Evolutionary conservation across 2,888 invertebrate genomes (phyloP).

Genomic region (Brachynemurus nebulosus): DNA sequence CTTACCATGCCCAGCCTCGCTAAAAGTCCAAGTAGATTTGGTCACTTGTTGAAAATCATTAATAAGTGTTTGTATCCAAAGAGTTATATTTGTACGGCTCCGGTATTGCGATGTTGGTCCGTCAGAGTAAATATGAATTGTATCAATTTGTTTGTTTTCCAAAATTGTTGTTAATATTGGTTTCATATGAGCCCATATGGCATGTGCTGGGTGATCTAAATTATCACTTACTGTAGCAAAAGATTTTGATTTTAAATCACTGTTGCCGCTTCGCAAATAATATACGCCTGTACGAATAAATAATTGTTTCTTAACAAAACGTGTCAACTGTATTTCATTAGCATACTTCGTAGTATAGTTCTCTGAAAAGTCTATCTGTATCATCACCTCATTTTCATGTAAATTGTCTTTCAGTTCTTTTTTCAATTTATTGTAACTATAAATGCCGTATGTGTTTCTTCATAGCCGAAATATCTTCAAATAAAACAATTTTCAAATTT

Average conservation of each 20-base stretch:
- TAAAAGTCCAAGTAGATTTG: constrained; percentile 15
- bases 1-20: constrained; percentile 15
- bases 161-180: constrained; percentile 15
- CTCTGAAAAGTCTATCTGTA: constrained; percentile 15
- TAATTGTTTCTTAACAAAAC: constrained; percentile 13
- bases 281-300: constrained; percentile 12
- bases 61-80: constrained; percentile 17
- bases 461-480: constrained; percentile 15
- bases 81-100: constrained; percentile 16
- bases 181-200: constrained; percentile 19
- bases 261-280: constrained; percentile 13
- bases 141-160: constrained; percentile 14
- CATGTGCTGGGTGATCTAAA: constrained; percentile 18
- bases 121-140: constrained; percentile 17
- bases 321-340: constrained; percentile 13
- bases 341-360: constrained; percentile 15
- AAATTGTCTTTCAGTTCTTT: constrained; percentile 15
- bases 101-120: constrained; percentile 17
- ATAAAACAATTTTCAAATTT: no score
- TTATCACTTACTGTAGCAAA: constrained; percentile 19
- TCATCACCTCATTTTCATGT: constrained; percentile 12
- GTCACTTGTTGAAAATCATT: constrained; percentile 15
- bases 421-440: constrained; percentile 13
- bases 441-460: constrained; percentile 13
- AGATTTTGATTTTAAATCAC: constrained; percentile 13